These are phyloP conservation scores for Phaetusa simplex DNA, from an alignment of 2,113 vertebrate species.

Conservation along the genomic window DNA sequence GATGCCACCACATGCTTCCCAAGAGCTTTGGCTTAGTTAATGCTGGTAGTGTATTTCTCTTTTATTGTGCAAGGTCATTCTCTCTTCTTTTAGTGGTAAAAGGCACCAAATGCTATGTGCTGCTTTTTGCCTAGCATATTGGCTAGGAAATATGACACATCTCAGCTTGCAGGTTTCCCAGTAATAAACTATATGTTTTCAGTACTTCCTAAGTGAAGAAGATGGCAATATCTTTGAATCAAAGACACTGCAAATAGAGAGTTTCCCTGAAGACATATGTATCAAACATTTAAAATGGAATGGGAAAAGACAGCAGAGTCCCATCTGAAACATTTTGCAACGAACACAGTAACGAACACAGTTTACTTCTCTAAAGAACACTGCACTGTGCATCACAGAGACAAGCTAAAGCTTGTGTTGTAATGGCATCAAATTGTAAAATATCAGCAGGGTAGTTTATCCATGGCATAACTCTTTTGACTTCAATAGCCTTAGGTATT, in stretches of 20 bases:
- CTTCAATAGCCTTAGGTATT: not conserved
- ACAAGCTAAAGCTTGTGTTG: not conserved
- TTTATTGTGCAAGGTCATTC: not conserved
- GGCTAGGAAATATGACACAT: not conserved
- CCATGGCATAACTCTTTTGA: not conserved
- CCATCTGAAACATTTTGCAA: not conserved
- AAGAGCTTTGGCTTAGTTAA: constrained; percentile 9
- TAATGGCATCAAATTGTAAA: not conserved
- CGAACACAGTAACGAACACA: not conserved
- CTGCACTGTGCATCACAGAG: not conserved
- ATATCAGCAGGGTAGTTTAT: not conserved
- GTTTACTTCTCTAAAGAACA: not conserved
- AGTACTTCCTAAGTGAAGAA: not conserved
- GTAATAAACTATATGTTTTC: not conserved
- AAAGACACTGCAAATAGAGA: not conserved
- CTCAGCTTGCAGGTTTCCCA: not conserved
- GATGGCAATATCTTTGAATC: constrained; percentile 31
- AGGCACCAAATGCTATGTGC: not conserved
- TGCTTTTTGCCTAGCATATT: not conserved
- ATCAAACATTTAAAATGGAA: constrained; percentile 24
- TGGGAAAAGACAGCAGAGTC: not conserved
- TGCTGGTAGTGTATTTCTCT: not conserved
- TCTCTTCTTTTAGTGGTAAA: not conserved
- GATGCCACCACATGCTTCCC: not conserved
- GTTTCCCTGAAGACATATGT: not conserved